Conservation (phyloP, 2,888 invertebrate genomes). For the Protonemura montana region DNA sequence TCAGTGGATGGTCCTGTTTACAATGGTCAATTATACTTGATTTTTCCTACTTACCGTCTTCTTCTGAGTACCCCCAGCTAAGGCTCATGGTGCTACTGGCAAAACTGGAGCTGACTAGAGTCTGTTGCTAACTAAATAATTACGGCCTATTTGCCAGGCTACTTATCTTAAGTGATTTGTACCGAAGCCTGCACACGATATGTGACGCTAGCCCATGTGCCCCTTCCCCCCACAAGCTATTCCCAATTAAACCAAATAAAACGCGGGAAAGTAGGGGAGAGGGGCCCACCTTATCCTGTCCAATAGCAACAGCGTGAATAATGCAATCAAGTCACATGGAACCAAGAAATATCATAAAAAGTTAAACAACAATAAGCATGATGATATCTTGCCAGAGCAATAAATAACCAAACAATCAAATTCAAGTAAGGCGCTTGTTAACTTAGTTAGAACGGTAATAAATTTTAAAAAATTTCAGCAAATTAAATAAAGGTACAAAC, state of each 20-base stretch:
- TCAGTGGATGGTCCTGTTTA: too few relatives aligned
- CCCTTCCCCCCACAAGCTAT: background rate
- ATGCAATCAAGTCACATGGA: background rate
- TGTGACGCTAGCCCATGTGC: background rate
- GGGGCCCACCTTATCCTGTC: background rate
- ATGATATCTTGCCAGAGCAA: background rate
- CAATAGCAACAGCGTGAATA: background rate
- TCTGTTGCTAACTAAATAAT: background rate
- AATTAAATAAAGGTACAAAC: background rate
- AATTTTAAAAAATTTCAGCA: background rate
- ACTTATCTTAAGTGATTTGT: slow-evolving; percentile 7
- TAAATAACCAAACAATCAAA: background rate
- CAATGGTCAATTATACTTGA: too few relatives aligned
- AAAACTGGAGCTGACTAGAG: background rate
- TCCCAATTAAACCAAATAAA: slow-evolving; percentile 5
- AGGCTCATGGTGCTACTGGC: background rate
- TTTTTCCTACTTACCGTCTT: background rate
- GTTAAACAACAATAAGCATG: background rate
- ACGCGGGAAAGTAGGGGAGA: background rate
- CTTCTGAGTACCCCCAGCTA: background rate
- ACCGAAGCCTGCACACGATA: background rate
- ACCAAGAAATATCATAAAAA: background rate
- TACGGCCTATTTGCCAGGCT: background rate
- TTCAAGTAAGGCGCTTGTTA: background rate
- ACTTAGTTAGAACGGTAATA: background rate